Percentiles rank a stretch among this genome's conserved stretches.
phyloP scores from a whole-genome alignment of 2,797 vertebrate genomes.

The Perdix hodgsoniae region DNA sequence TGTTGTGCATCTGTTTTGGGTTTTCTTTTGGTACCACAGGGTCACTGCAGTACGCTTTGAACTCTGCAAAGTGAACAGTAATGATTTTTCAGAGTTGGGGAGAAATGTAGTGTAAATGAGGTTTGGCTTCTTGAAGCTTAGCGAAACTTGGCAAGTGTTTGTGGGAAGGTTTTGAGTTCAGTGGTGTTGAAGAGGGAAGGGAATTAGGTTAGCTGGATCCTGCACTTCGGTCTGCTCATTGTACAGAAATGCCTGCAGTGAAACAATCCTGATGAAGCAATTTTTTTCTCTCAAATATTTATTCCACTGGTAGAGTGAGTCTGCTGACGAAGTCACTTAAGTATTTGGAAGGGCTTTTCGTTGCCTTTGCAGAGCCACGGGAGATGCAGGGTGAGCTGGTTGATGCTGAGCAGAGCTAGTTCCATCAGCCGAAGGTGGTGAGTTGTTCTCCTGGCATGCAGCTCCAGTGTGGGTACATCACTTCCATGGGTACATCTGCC shows the following conservation, averaged over 20 bases:
- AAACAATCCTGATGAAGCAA: not conserved
- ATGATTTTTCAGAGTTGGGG: not conserved
- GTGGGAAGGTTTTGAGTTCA: not conserved
- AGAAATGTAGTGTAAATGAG: not conserved
- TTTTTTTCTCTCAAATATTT: not conserved
- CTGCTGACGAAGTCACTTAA: not conserved
- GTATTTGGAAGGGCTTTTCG: not conserved
- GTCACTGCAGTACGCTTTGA: not conserved
- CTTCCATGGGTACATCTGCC: not conserved
- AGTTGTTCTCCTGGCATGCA: not conserved
- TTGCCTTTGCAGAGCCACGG: not conserved
- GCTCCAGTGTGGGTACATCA: not conserved
- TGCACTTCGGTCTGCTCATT: not conserved
- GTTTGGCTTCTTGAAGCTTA: not conserved
- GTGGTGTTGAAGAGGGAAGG: not conserved
- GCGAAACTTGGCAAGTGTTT: not conserved
- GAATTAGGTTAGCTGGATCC: not conserved
- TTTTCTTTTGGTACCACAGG: not conserved
- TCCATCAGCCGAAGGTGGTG: not conserved
- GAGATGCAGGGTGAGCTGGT: rapidly evolving
- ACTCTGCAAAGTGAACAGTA: not conserved
- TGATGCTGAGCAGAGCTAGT: not conserved
- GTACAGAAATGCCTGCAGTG: not conserved
- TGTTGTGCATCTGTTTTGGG: not conserved
- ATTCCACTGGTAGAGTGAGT: not conserved